Evolutionary conservation across 2,888 invertebrate genomes (phyloP), one percentile per base, ranked within the genome.

Genomic region (Phlogophora meticulosa): DNA sequence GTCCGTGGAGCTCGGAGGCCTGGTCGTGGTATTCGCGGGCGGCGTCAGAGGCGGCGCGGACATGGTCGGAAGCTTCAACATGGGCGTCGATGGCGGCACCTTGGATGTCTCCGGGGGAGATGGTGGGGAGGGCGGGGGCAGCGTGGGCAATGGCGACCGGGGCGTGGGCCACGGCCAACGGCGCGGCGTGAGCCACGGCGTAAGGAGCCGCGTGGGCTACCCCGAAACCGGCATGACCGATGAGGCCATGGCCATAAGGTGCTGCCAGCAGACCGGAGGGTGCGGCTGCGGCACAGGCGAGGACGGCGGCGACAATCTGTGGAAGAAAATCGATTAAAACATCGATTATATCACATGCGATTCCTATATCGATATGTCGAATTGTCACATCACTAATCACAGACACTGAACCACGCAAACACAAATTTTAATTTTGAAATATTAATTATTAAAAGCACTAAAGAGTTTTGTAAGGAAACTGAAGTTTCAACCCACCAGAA

Each of bases 251-350:
- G 75, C 84, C 88, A 75, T 91, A 92, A 84, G 89, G 90, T 40
- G 87, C 86, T 77, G 88, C 91, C 90, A 93, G 89, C 92, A 93
- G 88, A 78, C 93, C 93, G 56, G 93, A 92, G 55, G 93, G 93
- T 65, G 88, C 93, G 80, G 94, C 93, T 90, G 93, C 92, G 92
- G 93, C 93, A 91, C 91, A 92, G 91, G 90, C 90, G 87, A 90
- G 88, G 90, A 96, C 90, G 92, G 96, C 94, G 92, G 96, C 92
- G 86, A 96, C 95, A 93, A 96, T 96, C 96, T 96, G 93, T 53
- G 88, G 90, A 88, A 83, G 79, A 85, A 88, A 82, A 83, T 79
- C 62, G 70, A 80, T 81, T 82, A 76, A 73, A 76, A 78, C 71
- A 78, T 73, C 77, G 62, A 79, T 82, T 68, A 78, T 62, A 77